A percentile compares a stretch with the other conserved stretches of the same genome.
Evolutionary conservation across 2,113 vertebrate genomes (phyloP).

Genomic region (Pseudopodoces humilis): DNA sequence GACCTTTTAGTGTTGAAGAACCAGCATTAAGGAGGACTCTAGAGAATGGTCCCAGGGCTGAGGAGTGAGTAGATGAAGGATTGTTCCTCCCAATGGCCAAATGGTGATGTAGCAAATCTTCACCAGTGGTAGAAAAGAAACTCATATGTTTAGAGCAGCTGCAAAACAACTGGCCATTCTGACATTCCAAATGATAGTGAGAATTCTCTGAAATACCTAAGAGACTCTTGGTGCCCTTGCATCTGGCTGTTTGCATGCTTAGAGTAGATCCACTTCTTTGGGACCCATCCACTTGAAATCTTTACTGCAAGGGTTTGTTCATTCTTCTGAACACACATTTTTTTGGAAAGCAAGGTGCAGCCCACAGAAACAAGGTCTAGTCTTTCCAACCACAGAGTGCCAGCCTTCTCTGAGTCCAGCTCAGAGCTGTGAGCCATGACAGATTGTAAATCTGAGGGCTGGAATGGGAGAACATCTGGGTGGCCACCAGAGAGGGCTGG

Average conservation of each 20-base stretch:
- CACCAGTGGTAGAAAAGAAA: neutral
- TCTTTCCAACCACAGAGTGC: neutral
- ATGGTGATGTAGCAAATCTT: neutral
- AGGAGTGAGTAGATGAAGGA: neutral
- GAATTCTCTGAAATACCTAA: neutral
- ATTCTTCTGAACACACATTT: neutral
- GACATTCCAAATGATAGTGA: neutral
- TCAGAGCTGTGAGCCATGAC: neutral
- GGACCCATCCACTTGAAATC: neutral
- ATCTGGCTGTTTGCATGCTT: neutral
- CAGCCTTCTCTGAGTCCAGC: neutral
- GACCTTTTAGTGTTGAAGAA: neutral
- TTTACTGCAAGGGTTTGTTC: neutral
- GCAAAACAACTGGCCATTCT: neutral
- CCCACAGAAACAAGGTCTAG: neutral
- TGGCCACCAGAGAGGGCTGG: neutral
- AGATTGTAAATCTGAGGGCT: slow-evolving; percentile 27
- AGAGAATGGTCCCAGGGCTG: neutral
- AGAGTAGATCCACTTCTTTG: neutral
- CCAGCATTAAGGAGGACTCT: neutral
- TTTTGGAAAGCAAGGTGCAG: slow-evolving; percentile 30
- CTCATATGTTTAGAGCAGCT: neutral
- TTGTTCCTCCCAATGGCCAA: neutral
- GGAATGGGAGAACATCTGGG: slow-evolving; percentile 21
- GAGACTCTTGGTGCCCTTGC: neutral